Evolutionary conservation across 2,888 invertebrate species (phyloP).

Genomic region (Liopterus haemorrhoidalis): DNA sequence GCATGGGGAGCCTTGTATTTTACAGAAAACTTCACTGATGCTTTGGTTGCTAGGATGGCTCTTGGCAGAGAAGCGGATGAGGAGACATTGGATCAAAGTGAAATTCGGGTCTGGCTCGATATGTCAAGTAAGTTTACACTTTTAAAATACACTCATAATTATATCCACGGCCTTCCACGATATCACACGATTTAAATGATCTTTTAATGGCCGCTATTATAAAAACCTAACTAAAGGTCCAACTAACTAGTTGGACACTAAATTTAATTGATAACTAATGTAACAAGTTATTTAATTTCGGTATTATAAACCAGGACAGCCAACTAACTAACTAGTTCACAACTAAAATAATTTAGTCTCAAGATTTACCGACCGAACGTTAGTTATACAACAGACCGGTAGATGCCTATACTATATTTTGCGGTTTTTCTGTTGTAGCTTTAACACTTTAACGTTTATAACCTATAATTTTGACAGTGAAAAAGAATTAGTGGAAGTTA

Average conservation of each 20-base stretch:
- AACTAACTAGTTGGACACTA: background rate
- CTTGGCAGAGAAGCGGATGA: slow-evolving; percentile 77
- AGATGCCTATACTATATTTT: no score
- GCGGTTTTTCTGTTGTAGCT: no score
- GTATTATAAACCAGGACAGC: background rate
- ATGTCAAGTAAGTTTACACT: slow-evolving; percentile 67
- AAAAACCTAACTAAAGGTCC: background rate
- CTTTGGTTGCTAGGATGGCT: slow-evolving; percentile 73
- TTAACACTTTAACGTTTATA: no score
- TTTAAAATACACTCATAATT: background rate
- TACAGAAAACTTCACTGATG: slow-evolving; percentile 83
- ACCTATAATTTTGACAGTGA: no score
- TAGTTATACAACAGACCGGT: no score
- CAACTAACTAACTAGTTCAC: no score
- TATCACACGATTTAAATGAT: background rate
- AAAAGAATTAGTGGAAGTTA: no score
- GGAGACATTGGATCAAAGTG: slow-evolving; percentile 80
- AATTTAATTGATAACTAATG: background rate
- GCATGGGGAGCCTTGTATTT: slow-evolving; percentile 88
- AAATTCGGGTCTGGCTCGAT: slow-evolving; percentile 84
- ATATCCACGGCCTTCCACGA: no score
- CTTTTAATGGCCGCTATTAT: background rate
- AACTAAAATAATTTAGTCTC: no score
- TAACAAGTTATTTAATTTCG: background rate
- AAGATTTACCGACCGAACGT: no score